A percentile compares a stretch with the other conserved stretches of the same genome.
Evolutionary conservation across 2,888 invertebrate species (phyloP).

Genomic region (Cerastoderma edule): DNA sequence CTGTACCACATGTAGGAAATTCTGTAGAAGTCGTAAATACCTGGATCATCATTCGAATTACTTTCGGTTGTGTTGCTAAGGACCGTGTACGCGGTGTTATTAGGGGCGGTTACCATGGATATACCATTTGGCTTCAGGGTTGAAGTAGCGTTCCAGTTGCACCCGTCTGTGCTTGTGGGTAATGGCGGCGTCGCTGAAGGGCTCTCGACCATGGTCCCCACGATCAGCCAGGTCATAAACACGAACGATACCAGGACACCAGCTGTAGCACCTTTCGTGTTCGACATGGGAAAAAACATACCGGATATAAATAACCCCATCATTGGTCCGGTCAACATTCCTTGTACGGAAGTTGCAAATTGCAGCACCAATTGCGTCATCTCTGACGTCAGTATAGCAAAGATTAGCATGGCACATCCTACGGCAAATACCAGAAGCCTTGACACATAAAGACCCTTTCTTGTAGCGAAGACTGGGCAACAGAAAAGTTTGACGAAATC

Average conservation of each 20-base stretch:
- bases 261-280: constrained; percentile 4
- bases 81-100: no score
- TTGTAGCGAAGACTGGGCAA: not conserved
- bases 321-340: constrained; percentile 17
- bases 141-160: constrained; percentile 24
- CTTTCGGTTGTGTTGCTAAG: no score
- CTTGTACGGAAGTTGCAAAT: not conserved
- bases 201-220: constrained; percentile 12
- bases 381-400: not conserved
- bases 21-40: constrained; percentile 62
- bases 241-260: constrained; percentile 11
- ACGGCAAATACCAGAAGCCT: constrained; percentile 1
- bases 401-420: constrained; percentile 1
- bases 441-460: not conserved
- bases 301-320: constrained; percentile 12
- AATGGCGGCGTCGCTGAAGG: not conserved
- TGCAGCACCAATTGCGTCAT: constrained; percentile 7
- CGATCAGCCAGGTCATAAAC: constrained; percentile 17
- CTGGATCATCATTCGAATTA: no score
- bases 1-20: constrained; percentile 69
- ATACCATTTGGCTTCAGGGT: not conserved
- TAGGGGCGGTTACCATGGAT: not conserved
- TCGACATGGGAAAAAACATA: constrained; percentile 20
- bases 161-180: not conserved
- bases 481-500: constrained; percentile 20